These are phyloP conservation scores for Stenichneumon culpator DNA, from an alignment of 2,888 invertebrate genomes.

Conservation along the genomic window DNA sequence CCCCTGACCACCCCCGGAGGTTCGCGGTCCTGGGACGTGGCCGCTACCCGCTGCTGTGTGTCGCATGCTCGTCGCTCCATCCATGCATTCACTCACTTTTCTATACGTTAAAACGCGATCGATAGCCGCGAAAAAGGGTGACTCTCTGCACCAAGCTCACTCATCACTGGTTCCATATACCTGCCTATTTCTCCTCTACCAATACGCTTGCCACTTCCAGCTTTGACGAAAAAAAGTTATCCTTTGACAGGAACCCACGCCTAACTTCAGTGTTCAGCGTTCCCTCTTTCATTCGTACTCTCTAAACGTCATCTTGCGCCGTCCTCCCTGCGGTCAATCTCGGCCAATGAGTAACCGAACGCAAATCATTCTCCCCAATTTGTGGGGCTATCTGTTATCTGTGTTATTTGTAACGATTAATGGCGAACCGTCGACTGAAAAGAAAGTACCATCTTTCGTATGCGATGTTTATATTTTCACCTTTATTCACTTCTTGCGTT, in stretches of 20 bases:
- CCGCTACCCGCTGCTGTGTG: slow-evolving; percentile 1
- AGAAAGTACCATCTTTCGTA: background rate
- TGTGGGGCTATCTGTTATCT: slow-evolving; percentile 67
- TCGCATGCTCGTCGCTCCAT: background rate
- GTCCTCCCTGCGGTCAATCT: slow-evolving; percentile 59
- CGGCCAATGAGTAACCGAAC: slow-evolving; percentile 52
- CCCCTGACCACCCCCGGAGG: background rate
- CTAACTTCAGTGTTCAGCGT: background rate
- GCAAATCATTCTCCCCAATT: slow-evolving; percentile 45
- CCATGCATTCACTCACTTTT: slow-evolving; percentile 18
- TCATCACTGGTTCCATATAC: slow-evolving; percentile 5
- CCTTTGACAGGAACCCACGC: slow-evolving; percentile 4
- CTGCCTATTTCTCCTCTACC: background rate
- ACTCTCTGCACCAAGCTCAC: slow-evolving; percentile 28
- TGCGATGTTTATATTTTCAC: slow-evolving; percentile 1
- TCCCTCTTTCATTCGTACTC: slow-evolving; percentile 10
- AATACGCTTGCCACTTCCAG: slow-evolving; percentile 33
- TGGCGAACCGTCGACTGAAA: background rate
- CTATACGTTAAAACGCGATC: slow-evolving; percentile 31
- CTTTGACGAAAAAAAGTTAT: slow-evolving; percentile 41
- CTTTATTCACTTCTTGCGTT: background rate
- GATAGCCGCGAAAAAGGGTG: slow-evolving; percentile 41
- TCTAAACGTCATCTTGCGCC: slow-evolving; percentile 30
- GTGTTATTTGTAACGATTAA: slow-evolving; percentile 42
- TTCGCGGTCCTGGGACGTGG: slow-evolving; percentile 34